Evolutionary conservation across 2,113 vertebrate genomes (phyloP), one percentile per base, ranked within the genome.

Genomic region (Amazona vittata): DNA sequence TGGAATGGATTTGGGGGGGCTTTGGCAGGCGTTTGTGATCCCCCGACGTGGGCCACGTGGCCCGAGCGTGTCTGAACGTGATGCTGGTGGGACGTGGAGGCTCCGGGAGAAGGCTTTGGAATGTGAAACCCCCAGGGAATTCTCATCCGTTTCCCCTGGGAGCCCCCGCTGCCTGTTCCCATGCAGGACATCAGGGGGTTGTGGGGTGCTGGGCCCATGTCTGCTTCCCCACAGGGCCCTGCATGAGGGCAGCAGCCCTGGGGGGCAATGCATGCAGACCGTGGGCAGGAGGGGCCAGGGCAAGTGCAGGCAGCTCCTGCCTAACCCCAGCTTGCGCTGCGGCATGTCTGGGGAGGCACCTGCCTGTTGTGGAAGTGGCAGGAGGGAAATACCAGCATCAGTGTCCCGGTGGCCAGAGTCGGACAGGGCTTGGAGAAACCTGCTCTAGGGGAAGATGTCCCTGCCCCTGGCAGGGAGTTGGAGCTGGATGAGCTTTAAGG

Each of bases 121-220:
- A n/a, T 3, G 3, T 3, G 20, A 25, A 64, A n/a, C 20, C 67
- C 33, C 15, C 4, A 9, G 16, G 78, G 59, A 28, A 17, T 68
- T 16, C 25, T 11, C 65, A 4, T 11, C 10, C 43, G 21, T 7
- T 25, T 33, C 26, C 44, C 26, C 15, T 33, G n/a, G 49, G 49
- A 69, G 6, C 29, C 8, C 25, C 43, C 3, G 1, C 31, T 41
- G 20, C 28, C 41, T 5, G 18, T n/a, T 19, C n/a, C 63, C 5
- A 0, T 1, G 12, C 26, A 39, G 6, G 15, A 10, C 19, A 10
- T 28, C 43, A n/a, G 28, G 33, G 33, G n/a, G 21, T 20, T 6
- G 3, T 4, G 15, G 70, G 19, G 3, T 6, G 12, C 26, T 3
- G 1, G 31, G 28, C 8, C 1, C 3, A 3, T 13, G 46, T 5